Base-by-base conservation (phyloP, 1,140 invertebrate genomes). In the Brachionus sp. region DNA sequence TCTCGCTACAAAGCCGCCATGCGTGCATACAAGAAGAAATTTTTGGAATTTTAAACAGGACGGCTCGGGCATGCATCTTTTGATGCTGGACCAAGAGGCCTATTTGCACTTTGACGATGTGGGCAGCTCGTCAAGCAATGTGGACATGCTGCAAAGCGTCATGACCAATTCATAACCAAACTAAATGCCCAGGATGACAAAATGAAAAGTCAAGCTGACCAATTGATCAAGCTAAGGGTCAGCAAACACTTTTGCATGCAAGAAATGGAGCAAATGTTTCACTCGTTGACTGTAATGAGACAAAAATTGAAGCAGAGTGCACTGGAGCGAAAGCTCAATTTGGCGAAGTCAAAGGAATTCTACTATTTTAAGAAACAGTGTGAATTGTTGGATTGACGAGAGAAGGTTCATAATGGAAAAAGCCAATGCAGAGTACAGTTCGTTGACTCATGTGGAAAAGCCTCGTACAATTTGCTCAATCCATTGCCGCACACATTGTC, bases 261-360 rank as follows among this genome's bases (percentile, higher is more conserved):
- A 86, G 97, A 98, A n/a, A n/a, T n/a, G n/a, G n/a, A n/a, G n/a
- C n/a, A n/a, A n/a, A n/a, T n/a, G n/a, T n/a, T n/a, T n/a, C 94
- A 97, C 87, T 91, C 96, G 46, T 95, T 98, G 84, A 95, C 95
- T 87, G 95, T 98, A 35, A 95, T 97, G 87, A 92, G 94, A 9
- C 98, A 96, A 96, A 97, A 98, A 68, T 90, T 95, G 84, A 96
- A 98, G 85, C 98, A 92, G 87, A 95, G 98, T 88, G 93, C 95
- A 91, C 94, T 99, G 92, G 94, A 98, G 0, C 93, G 95, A 89
- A 95, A 95, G 23, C 93, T 93, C 68, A 96, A 98, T 85, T 92
- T 93, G 39, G 96, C 97, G 0, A 92, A 93, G 84, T 96, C 98
- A 89, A 95, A 95, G 87, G 97, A 98, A 88, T 96, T 98, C 89